phyloP scores from a whole-genome alignment of 2,888 invertebrate genomes.

The Odiellus spinosus region DNA sequence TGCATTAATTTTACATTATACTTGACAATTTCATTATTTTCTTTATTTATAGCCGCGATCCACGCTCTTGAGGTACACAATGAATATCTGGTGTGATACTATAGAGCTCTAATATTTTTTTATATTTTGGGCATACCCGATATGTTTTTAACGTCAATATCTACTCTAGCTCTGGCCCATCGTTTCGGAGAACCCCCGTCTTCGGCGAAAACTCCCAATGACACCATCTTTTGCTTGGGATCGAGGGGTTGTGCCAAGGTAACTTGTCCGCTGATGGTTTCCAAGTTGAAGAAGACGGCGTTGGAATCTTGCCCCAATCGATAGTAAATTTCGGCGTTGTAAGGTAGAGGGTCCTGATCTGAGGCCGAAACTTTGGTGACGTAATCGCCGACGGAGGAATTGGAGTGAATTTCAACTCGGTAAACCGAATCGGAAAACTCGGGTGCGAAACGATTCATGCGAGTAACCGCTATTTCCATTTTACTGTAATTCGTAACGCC shows the following conservation, averaged over 20 bases:
- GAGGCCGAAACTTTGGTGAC: slow-evolving; percentile 11
- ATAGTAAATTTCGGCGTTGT: slow-evolving; percentile 17
- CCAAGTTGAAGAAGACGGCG: slow-evolving; percentile 10
- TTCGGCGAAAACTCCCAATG: slow-evolving; percentile 16
- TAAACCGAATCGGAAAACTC: slow-evolving; percentile 11
- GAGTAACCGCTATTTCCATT: slow-evolving; percentile 13
- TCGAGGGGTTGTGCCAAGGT: slow-evolving; percentile 8
- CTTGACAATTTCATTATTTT: too few species aligned
- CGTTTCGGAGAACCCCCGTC: slow-evolving; percentile 19
- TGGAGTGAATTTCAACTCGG: slow-evolving; percentile 7
- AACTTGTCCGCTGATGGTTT: slow-evolving; percentile 12
- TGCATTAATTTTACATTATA: too few species aligned
- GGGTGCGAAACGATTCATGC: slow-evolving; percentile 16
- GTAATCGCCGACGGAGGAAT: slow-evolving; percentile 4
- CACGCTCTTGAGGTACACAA: too few species aligned
- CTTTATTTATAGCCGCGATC: too few species aligned
- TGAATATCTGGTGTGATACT: too few species aligned
- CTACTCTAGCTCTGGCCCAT: slow-evolving; percentile 12
- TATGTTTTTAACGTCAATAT: slow-evolving; percentile 10
- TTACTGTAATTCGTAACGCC: slow-evolving; percentile 10
- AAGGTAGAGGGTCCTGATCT: slow-evolving; percentile 13
- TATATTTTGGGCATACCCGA: too few species aligned
- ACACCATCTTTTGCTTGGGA: not conserved
- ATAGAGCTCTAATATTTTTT: too few species aligned
- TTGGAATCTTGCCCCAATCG: slow-evolving; percentile 11